These are phyloP conservation scores for Andrena hattorfiana DNA, from an alignment of 2,888 invertebrate species.

Conservation along the genomic window DNA sequence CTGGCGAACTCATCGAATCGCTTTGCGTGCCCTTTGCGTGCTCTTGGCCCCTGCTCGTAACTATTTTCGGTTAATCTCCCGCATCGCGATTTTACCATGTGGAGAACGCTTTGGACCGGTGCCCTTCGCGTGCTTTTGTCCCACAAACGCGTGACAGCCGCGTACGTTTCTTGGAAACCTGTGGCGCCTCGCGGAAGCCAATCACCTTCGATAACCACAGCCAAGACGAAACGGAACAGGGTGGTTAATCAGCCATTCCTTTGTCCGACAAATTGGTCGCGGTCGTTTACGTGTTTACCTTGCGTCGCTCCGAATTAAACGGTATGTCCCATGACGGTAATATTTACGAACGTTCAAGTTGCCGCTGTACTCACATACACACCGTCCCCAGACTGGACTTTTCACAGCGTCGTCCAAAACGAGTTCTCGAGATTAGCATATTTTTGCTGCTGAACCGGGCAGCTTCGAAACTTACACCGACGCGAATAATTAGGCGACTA, in stretches of 20 bases:
- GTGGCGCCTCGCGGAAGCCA: conserved; percentile 46
- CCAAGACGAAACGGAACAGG: neutral
- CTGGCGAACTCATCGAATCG: neutral
- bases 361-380: neutral
- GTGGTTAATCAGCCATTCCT: conserved; percentile 16
- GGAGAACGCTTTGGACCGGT: conserved; percentile 24
- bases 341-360: conserved; percentile 3
- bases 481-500: neutral
- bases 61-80: neutral
- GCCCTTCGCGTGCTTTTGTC: conserved; percentile 10
- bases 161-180: conserved; percentile 49
- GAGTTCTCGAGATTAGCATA: conserved; percentile 1
- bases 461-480: neutral
- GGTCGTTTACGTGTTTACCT: neutral
- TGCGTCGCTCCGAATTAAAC: neutral
- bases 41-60: neutral
- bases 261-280: conserved; percentile 22
- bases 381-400: neutral
- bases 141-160: conserved; percentile 8
- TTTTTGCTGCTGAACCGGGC: neutral
- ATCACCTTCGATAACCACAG: conserved; percentile 41
- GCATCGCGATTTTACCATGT: neutral
- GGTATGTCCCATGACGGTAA: neutral
- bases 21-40: neutral
- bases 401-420: neutral